A percentile compares a stretch with the other conserved stretches of the same genome.
phyloP scores from a whole-genome alignment of 1,140 invertebrate species.

The Nephila pilipes region DNA sequence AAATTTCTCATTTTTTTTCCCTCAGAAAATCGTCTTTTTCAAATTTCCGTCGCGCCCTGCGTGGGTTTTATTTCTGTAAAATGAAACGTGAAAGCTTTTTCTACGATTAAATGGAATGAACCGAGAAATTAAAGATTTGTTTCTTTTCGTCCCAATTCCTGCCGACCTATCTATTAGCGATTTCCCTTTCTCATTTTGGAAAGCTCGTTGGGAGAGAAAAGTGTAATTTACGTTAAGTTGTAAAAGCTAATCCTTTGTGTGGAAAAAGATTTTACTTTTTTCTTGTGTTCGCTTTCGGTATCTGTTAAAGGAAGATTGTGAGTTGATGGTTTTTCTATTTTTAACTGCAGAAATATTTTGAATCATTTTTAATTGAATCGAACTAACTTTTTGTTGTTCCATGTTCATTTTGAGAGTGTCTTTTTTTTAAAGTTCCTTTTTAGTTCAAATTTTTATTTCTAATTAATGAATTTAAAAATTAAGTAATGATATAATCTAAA shows the following conservation, averaged over 20 bases:
- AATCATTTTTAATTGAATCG: too few relatives aligned
- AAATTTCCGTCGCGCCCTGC: neutral
- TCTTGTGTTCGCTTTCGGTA: neutral
- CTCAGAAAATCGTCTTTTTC: neutral
- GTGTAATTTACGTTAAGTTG: neutral
- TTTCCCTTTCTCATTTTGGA: neutral
- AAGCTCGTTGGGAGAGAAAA: neutral
- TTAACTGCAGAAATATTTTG: too few relatives aligned
- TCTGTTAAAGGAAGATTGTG: neutral
- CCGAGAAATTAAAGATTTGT: constrained; percentile 12
- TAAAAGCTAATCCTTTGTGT: neutral
- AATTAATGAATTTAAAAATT: too few relatives aligned
- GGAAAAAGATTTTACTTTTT: neutral
- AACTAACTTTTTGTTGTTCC: too few relatives aligned
- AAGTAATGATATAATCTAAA: too few relatives aligned
- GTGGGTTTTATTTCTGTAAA: neutral
- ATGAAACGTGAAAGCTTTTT: neutral
- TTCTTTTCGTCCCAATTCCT: neutral
- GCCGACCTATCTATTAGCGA: neutral
- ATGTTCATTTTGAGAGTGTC: too few relatives aligned
- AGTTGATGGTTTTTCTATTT: neutral
- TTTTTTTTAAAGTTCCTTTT: too few relatives aligned
- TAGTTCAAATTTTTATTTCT: too few relatives aligned
- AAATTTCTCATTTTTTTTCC: neutral
- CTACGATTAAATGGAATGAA: neutral